Conservation (phyloP, 2,113 vertebrate species). For the Macquaria ambigua region DNA sequence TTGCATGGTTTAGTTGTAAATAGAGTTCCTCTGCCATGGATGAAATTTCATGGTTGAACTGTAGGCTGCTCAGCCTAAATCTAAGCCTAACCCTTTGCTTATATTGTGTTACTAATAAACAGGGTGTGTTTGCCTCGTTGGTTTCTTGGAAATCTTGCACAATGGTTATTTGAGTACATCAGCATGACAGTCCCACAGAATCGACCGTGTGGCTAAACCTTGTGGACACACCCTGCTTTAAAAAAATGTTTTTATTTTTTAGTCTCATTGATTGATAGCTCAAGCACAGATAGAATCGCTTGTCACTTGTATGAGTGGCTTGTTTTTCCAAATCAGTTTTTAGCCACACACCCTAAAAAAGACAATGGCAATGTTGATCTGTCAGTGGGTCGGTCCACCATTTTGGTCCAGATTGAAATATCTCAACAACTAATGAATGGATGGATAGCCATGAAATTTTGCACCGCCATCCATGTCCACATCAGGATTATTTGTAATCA, state of each 20-base stretch:
- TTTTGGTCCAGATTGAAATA: background rate
- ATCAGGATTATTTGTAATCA: background rate
- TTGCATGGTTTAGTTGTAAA: background rate
- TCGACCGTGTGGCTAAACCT: background rate
- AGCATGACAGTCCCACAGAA: background rate
- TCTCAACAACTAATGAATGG: background rate
- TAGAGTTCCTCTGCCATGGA: background rate
- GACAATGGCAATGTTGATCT: background rate
- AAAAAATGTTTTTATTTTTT: slow-evolving; percentile 1
- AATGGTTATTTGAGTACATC: background rate
- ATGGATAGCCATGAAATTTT: background rate
- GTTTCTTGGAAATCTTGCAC: slow-evolving; percentile 21
- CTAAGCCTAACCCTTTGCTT: background rate
- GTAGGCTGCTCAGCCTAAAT: background rate
- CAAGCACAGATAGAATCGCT: background rate
- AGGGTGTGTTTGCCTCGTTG: slow-evolving; percentile 23
- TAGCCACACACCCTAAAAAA: background rate
- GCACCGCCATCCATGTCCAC: background rate
- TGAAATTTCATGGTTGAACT: slow-evolving; percentile 5
- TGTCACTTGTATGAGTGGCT: background rate
- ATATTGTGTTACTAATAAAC: background rate
- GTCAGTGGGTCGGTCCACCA: background rate
- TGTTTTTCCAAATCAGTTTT: background rate
- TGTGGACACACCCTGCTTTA: background rate
- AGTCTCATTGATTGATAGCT: background rate